These are phyloP conservation scores for Drosophila ananassae DNA, from an alignment of 1,140 invertebrate genomes.

Conservation along the genomic window DNA sequence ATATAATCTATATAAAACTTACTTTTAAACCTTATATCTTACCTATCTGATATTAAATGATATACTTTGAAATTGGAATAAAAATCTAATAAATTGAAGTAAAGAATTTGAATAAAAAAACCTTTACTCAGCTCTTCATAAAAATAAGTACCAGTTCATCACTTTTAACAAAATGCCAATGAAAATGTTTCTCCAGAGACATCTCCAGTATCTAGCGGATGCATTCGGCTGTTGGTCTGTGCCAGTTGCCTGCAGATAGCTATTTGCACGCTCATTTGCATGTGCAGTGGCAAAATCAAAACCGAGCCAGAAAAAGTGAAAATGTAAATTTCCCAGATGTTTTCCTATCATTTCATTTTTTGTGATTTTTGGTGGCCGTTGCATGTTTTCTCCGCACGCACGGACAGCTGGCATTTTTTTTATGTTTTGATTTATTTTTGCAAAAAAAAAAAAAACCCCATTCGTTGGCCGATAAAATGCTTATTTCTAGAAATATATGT, in stretches of 20 bases:
- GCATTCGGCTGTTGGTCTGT: constrained; percentile 6
- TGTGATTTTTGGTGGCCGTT: constrained; percentile 16
- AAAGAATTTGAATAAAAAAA: too few species aligned
- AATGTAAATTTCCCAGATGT: constrained; percentile 64
- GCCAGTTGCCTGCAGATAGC: constrained; percentile 23
- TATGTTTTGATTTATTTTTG: constrained; percentile 17
- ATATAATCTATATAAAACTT: too few species aligned
- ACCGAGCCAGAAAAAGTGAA: constrained; percentile 54
- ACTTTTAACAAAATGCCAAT: neutral
- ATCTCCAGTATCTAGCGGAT: constrained; percentile 35
- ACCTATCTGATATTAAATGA: too few species aligned
- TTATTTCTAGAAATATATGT: constrained; percentile 11
- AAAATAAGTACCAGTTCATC: constrained; percentile 12
- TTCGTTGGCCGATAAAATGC: constrained; percentile 2
- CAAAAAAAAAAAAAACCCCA: neutral
- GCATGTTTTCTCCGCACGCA: constrained; percentile 56
- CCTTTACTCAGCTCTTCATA: neutral
- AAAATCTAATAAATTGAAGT: too few species aligned
- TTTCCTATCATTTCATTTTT: constrained; percentile 52
- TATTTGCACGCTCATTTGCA: constrained; percentile 77
- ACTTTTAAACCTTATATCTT: too few species aligned
- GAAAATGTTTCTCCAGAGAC: neutral
- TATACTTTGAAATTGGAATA: too few species aligned
- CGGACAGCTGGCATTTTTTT: constrained; percentile 42
- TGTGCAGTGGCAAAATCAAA: constrained; percentile 37